Evolutionary conservation across 1,140 invertebrate genomes (phyloP).

Genomic region (Pachypeltis micranthus): DNA sequence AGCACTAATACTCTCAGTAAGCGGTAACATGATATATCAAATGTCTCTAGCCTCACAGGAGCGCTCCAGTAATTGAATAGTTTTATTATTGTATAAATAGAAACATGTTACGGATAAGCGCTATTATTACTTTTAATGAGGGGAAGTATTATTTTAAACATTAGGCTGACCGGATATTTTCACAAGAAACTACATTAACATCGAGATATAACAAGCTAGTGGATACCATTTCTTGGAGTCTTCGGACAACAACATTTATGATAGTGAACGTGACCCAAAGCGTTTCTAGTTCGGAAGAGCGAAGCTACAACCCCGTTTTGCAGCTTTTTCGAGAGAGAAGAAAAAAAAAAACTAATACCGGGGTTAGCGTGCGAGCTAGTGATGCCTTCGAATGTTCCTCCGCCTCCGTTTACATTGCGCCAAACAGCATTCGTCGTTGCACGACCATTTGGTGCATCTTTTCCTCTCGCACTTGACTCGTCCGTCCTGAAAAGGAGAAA

Average conservation of each 20-base stretch:
- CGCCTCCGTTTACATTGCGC: conserved; percentile 39
- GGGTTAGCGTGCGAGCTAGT: not conserved
- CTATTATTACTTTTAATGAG: not conserved
- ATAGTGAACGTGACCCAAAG: not conserved
- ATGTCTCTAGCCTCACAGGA: too few relatives aligned
- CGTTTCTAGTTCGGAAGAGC: not conserved
- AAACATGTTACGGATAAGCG: not conserved
- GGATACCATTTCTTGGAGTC: not conserved
- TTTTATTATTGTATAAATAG: not conserved
- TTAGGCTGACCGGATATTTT: not conserved
- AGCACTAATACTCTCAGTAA: not conserved
- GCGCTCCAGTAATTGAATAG: too few relatives aligned
- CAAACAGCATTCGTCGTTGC: conserved; percentile 46
- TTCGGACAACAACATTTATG: too few relatives aligned
- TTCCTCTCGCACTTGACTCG: conserved; percentile 63
- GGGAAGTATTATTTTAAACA: not conserved
- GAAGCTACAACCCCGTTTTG: not conserved
- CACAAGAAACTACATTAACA: not conserved
- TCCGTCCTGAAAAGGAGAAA: conserved; percentile 51
- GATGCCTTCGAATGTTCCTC: conserved; percentile 31
- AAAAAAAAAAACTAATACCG: not conserved
- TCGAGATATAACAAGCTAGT: not conserved
- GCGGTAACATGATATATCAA: too few relatives aligned
- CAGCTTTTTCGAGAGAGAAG: not conserved
- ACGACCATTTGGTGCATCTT: conserved; percentile 59